Base-by-base conservation (phyloP, 2,113 vertebrate genomes). In the Amphilophus citrinellus region DNA sequence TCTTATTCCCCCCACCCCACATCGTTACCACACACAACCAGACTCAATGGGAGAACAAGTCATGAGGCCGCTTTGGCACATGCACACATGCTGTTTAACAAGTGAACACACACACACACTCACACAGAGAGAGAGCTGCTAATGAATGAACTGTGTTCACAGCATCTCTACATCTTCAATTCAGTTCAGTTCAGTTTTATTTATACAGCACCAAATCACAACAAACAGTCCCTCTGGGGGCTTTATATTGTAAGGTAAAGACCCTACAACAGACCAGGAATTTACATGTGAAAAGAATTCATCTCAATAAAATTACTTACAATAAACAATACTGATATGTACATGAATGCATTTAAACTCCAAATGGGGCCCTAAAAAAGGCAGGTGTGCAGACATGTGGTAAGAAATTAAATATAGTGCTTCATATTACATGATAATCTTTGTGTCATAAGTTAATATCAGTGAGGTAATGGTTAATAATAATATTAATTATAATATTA, bases 21-120 rank as follows among this genome's bases (percentile, higher is more conserved):
- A 87, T 84, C 87, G 90, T 88, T 91, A 90, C 82, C 87, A 87
- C 91, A 91, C 89, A 93, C 89, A 88, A 90, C 85, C 77, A 44
- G 65, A 82, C 89, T 71, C 91, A 77, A 88, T 90, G 82, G 87
- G 88, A 92, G 86, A 88, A 90, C 57, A 75, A 92, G 85, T 82
- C 88, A 84, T 81, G 62, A 85, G 81, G 79, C 71, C 62, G 82
- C 73, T 81, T 82, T 86, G 63, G 66, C 84, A 88, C 87, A 80
- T 7, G n/a, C 61, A 79, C 81, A 56, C 68, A 66, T 42, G 4
- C 76, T 6, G 6, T 50, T 50, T 71, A 5, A 71, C 22, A 6
- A 66, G 39, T 39, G 2, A n/a, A 62, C 35, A 35, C 62, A 65
- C 63, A 79, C 81, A 59, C 68, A 66, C 44, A 6, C 80, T 44